A percentile compares a stretch with the other conserved stretches of the same genome.
Evolutionary conservation across 2,888 invertebrate species (phyloP).

Genomic region (Seladonia tumulorum): DNA sequence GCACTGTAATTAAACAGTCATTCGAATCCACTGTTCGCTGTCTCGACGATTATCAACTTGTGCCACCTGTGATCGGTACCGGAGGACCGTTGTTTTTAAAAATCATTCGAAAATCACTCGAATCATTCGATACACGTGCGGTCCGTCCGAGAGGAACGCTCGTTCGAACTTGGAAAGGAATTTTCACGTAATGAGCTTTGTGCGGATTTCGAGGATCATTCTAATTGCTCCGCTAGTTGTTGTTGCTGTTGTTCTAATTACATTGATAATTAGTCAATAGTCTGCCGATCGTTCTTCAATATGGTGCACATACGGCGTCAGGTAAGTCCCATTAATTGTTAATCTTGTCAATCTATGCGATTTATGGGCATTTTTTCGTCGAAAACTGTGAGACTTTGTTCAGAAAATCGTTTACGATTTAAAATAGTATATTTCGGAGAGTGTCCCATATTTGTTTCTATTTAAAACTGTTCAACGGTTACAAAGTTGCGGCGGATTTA

Average conservation of each 20-base stretch:
- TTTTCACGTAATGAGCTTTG: constrained; percentile 44
- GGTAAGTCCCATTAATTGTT: constrained; percentile 65
- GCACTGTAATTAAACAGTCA: neutral
- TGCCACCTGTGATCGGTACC: constrained; percentile 5
- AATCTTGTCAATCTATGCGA: neutral
- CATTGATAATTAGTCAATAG: neutral
- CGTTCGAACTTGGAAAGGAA: too few relatives aligned
- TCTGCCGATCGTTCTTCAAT: constrained; percentile 32
- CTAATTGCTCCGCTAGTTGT: constrained; percentile 33
- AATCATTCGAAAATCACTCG: neutral
- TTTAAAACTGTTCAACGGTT: too few relatives aligned
- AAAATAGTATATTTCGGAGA: too few relatives aligned
- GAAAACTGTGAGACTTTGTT: neutral
- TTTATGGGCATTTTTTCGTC: neutral
- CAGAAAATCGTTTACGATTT: too few relatives aligned
- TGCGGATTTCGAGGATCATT: constrained; percentile 6
- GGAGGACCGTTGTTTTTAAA: neutral
- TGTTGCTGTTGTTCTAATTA: neutral
- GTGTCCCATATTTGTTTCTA: too few relatives aligned
- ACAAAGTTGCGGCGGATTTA: too few relatives aligned
- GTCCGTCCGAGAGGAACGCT: neutral
- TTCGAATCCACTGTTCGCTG: neutral
- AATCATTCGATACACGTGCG: neutral
- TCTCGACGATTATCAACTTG: constrained; percentile 34
- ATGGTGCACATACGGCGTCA: constrained; percentile 79